These are phyloP conservation scores for Xiphydria camelus DNA, from an alignment of 2,888 invertebrate genomes.

Conservation along the genomic window DNA sequence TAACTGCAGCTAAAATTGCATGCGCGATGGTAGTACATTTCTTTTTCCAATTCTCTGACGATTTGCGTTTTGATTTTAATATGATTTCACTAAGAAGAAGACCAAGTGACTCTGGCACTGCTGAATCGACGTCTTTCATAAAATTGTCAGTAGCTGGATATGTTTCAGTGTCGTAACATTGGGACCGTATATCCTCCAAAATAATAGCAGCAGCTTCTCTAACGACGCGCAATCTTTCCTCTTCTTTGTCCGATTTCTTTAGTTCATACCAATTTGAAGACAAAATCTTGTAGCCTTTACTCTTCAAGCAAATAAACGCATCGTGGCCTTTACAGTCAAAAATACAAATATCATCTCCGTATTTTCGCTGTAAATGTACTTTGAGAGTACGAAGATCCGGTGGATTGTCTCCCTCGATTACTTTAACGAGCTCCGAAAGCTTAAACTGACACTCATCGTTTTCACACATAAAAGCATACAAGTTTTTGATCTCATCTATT, in stretches of 20 bases:
- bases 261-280: conserved; percentile 17
- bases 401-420: conserved; percentile 15
- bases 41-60: too few species aligned
- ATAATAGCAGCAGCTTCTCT: conserved; percentile 18
- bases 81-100: conserved; percentile 19
- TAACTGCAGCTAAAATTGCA: conserved; percentile 21
- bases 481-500: conserved; percentile 8
- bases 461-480: conserved; percentile 11
- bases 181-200: conserved; percentile 21
- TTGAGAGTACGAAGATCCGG: conserved; percentile 20
- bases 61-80: conserved; percentile 17
- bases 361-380: conserved; percentile 17
- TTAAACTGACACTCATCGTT: conserved; percentile 21
- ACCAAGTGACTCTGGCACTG: conserved; percentile 12
- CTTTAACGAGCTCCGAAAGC: conserved; percentile 10
- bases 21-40: conserved; percentile 19
- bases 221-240: conserved; percentile 20
- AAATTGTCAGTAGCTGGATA: conserved; percentile 19
- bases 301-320: conserved; percentile 22
- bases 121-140: conserved; percentile 9
- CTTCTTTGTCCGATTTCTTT: conserved; percentile 13
- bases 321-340: conserved; percentile 2
- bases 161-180: conserved; percentile 16
- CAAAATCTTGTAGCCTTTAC: conserved; percentile 22
- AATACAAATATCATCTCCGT: conserved; percentile 23